Evolutionary conservation across 2,797 vertebrate species (phyloP).

Genomic region (Ibycter americanus): DNA sequence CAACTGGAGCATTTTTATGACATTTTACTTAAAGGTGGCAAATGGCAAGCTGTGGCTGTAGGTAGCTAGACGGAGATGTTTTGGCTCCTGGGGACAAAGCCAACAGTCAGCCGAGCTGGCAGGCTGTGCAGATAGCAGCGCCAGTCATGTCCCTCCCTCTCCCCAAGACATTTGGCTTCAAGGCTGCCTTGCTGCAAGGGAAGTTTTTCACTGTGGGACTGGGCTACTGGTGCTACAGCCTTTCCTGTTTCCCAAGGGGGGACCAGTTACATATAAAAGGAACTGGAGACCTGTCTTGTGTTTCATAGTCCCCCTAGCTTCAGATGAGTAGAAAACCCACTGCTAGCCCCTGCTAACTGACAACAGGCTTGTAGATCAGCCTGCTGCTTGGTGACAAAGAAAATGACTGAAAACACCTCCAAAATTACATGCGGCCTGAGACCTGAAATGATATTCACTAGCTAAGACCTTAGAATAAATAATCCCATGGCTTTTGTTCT

Average conservation of each 20-base stretch:
- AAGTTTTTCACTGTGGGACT: neutral
- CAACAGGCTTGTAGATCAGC: neutral
- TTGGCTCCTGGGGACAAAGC: neutral
- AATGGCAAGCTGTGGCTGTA: neutral
- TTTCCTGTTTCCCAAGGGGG: neutral
- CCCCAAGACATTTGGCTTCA: neutral
- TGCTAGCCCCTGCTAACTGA: neutral
- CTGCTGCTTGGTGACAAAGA: neutral
- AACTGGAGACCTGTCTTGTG: neutral
- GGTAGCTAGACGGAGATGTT: neutral
- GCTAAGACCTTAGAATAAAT: neutral
- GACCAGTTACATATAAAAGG: neutral
- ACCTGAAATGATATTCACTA: neutral
- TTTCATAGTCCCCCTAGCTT: neutral
- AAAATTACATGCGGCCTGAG: neutral
- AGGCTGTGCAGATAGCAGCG: neutral
- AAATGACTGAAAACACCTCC: neutral
- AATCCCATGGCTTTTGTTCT: neutral
- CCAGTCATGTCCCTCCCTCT: neutral
- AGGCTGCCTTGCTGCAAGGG: neutral
- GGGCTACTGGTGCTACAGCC: neutral
- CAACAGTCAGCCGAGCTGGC: neutral
- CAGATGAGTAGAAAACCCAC: neutral
- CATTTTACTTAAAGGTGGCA: neutral
- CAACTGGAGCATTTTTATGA: neutral